These are phyloP conservation scores for Papilio aristodemus DNA, from an alignment of 1,140 invertebrate genomes.

Conservation along the genomic window DNA sequence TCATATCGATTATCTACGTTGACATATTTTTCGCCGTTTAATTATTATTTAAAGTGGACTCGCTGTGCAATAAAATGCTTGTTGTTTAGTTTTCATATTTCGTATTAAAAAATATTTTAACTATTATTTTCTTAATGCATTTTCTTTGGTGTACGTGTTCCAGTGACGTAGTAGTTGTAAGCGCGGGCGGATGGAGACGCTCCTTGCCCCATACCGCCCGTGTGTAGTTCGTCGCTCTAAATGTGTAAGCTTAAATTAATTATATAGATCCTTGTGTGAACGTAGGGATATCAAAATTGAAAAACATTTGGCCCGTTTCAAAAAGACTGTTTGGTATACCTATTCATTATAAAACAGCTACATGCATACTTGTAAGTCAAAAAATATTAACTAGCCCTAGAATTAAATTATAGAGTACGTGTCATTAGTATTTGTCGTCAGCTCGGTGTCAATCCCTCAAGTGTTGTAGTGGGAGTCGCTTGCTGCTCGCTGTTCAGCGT, in stretches of 20 bases:
- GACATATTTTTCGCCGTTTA: conserved; percentile 39
- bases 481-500: conserved; percentile 50
- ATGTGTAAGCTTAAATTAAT: conserved; percentile 65
- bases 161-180: conserved; percentile 54
- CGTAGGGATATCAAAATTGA: conserved; percentile 75
- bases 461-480: conserved; percentile 57
- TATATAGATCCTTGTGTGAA: conserved; percentile 70
- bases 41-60: conserved; percentile 73
- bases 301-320: conserved; percentile 77
- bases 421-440: conserved; percentile 57
- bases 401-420: conserved; percentile 59
- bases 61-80: conserved; percentile 77
- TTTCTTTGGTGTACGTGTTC: conserved; percentile 59
- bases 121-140: conserved; percentile 60
- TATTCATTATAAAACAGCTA: conserved; percentile 70
- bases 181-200: conserved; percentile 36
- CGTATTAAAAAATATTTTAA: conserved; percentile 64
- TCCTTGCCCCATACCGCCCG: conserved; percentile 3
- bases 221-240: conserved; percentile 34
- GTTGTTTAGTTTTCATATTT: conserved; percentile 73
- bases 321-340: conserved; percentile 81
- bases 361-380: conserved; percentile 61
- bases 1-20: conserved; percentile 4
- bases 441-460: conserved; percentile 66
- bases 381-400: conserved; percentile 67